Evolutionary conservation across 1,140 invertebrate genomes (phyloP).

Genomic region (Octopus sinensis): DNA sequence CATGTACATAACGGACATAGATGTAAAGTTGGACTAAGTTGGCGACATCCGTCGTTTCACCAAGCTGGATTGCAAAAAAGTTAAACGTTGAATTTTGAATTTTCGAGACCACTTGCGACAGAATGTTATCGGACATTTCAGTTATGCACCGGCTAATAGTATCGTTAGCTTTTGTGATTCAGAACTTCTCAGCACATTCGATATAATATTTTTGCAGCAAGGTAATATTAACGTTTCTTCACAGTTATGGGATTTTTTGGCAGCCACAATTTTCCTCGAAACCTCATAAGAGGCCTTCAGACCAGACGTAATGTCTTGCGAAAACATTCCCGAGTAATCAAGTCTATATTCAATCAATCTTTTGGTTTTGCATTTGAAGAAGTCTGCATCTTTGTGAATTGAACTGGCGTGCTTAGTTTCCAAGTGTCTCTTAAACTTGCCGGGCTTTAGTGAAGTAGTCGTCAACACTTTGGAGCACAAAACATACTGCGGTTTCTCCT

Average conservation of each 20-base stretch:
- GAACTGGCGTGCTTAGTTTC: neutral
- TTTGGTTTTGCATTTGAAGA: neutral
- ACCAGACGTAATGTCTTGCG: neutral
- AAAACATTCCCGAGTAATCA: conserved; percentile 5
- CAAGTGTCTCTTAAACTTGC: neutral
- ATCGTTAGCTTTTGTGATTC: conserved; percentile 1
- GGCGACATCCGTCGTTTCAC: neutral
- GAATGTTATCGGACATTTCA: conserved; percentile 1
- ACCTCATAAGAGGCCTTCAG: conserved; percentile 7
- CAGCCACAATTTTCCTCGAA: neutral
- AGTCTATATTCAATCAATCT: neutral
- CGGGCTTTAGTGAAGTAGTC: neutral
- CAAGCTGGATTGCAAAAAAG: neutral
- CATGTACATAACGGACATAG: neutral
- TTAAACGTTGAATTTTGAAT: conserved; percentile 8
- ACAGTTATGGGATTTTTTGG: neutral
- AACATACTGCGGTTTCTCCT: neutral
- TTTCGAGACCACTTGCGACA: neutral
- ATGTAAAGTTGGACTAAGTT: neutral
- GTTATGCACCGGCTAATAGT: neutral
- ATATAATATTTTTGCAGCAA: conserved; percentile 8
- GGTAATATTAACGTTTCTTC: neutral
- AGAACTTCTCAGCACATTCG: neutral
- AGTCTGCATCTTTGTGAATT: neutral
- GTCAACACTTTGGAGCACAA: neutral